These are phyloP conservation scores for Parotocinclus haroldoi DNA, from an alignment of 2,797 vertebrate genomes.

Conservation along the genomic window DNA sequence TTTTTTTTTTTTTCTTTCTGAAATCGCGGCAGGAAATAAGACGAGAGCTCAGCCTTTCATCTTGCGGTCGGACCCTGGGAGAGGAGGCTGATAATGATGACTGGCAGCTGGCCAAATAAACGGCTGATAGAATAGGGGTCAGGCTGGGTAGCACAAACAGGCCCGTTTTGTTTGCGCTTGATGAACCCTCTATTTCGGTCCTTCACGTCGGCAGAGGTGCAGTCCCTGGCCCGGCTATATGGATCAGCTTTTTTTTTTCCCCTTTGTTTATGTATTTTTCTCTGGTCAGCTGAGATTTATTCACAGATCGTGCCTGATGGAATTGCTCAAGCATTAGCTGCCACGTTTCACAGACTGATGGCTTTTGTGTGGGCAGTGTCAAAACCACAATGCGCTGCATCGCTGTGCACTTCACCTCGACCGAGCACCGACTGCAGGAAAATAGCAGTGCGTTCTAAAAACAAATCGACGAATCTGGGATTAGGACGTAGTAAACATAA, in stretches of 20 bases:
- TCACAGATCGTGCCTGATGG: slow-evolving; percentile 21
- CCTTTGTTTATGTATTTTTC: slow-evolving; percentile 22
- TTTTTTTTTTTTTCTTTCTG: slow-evolving; percentile 17
- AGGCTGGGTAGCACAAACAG: background rate
- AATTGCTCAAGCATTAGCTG: slow-evolving; percentile 29
- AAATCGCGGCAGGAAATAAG: slow-evolving; percentile 14
- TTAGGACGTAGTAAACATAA: background rate
- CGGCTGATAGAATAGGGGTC: slow-evolving; percentile 20
- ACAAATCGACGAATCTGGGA: no score
- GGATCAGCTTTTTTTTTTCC: slow-evolving; percentile 9
- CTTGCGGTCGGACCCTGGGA: slow-evolving; percentile 6
- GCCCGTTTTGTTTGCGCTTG: background rate
- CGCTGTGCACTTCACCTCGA: background rate
- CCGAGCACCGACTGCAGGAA: background rate
- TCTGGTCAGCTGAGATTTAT: slow-evolving; percentile 37
- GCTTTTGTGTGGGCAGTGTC: slow-evolving; percentile 36
- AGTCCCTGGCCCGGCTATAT: slow-evolving; percentile 6
- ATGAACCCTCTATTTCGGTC: slow-evolving; percentile 2
- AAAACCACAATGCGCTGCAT: slow-evolving; percentile 6
- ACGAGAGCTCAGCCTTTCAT: slow-evolving; percentile 12
- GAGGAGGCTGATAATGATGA: slow-evolving; percentile 21
- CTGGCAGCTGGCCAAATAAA: slow-evolving; percentile 31
- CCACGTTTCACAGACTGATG: slow-evolving; percentile 37
- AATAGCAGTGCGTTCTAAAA: no score
- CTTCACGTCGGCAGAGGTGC: slow-evolving; percentile 9